These are phyloP conservation scores for Grus americana DNA, from an alignment of 2,113 vertebrate genomes.

Conservation along the genomic window DNA sequence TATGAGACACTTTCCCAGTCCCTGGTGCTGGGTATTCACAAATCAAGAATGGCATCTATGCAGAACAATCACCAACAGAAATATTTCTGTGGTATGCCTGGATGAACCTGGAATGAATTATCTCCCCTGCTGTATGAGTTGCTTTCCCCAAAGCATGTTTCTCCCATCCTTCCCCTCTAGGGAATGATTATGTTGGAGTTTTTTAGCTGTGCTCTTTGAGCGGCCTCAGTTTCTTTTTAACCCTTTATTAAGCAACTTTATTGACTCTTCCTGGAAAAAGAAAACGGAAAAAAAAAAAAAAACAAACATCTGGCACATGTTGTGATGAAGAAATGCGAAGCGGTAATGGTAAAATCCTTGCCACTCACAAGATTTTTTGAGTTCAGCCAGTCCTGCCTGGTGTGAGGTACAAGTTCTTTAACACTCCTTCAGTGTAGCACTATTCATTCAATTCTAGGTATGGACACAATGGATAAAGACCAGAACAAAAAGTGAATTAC, in stretches of 20 bases:
- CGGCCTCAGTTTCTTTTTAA: not conserved
- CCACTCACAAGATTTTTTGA: not conserved
- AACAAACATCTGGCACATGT: not conserved
- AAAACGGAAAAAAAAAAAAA: not conserved
- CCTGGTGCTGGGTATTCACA: constrained; percentile 10
- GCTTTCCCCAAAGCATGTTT: not conserved
- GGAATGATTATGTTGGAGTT: not conserved
- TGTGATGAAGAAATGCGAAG: not conserved
- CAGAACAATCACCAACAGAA: not conserved
- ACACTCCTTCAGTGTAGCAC: not conserved
- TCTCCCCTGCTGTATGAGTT: not conserved
- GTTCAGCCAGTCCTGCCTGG: not conserved
- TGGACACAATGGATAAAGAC: not conserved
- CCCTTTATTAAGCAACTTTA: not conserved
- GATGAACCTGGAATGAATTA: not conserved
- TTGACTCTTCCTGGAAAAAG: not conserved
- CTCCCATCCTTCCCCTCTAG: not conserved
- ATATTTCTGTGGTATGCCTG: not conserved
- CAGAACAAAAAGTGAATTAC: not conserved
- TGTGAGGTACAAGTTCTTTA: not conserved
- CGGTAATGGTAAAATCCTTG: not conserved
- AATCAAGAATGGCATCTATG: constrained; percentile 1
- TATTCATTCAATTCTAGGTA: not conserved
- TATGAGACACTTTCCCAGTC: not conserved
- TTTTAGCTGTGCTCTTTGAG: not conserved